phyloP scores from a whole-genome alignment of 2,113 vertebrate genomes.

The Pholis gunnellus region DNA sequence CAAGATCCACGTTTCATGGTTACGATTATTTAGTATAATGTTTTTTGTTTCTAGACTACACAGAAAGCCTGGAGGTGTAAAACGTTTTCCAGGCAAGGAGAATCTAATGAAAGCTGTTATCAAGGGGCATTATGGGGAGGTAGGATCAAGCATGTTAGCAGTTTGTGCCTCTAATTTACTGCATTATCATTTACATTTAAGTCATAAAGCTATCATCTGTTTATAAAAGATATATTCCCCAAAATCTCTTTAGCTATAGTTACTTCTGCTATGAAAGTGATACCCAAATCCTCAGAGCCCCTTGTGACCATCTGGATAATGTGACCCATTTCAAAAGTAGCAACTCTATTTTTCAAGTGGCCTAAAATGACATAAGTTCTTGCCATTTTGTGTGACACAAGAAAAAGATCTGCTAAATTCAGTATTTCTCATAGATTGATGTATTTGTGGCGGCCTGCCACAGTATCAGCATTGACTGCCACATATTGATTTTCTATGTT shows the following conservation, averaged over 20 bases:
- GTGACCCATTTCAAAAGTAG: neutral
- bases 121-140: too few species aligned
- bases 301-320: neutral
- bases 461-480: too few species aligned
- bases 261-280: neutral
- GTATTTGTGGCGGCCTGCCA: too few species aligned
- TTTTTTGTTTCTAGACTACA: neutral
- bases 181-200: neutral
- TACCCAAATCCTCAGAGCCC: neutral
- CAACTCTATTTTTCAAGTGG: neutral
- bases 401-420: neutral
- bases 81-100: too few species aligned
- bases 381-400: neutral
- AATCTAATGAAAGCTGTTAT: too few species aligned
- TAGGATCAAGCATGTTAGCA: too few species aligned
- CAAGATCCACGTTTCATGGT: too few species aligned
- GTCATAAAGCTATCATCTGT: neutral
- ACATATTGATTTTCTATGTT: too few species aligned
- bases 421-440: too few species aligned
- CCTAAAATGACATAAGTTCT: neutral
- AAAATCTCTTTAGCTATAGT: neutral
- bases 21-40: too few species aligned
- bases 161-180: neutral
- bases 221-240: neutral
- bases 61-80: neutral